Evolutionary conservation across 2,888 invertebrate species (phyloP).

Genomic region (Prosopocoilus inquinatus): DNA sequence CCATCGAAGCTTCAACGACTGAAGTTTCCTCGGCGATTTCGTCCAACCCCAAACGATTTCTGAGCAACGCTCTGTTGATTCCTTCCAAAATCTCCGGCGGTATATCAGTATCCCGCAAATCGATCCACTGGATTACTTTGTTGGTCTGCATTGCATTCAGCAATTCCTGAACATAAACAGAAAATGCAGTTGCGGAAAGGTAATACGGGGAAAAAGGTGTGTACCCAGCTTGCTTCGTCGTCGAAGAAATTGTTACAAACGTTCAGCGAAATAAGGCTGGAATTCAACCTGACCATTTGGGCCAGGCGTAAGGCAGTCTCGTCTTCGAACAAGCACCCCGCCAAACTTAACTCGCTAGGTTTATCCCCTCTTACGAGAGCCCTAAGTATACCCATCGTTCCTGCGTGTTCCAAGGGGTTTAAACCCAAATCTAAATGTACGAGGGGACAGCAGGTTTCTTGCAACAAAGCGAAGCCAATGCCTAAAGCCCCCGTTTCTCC

Average conservation of each 20-base stretch:
- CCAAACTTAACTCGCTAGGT: constrained; percentile 57
- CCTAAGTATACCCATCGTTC: constrained; percentile 59
- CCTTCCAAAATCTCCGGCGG: constrained; percentile 50
- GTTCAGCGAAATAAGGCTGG: constrained; percentile 55
- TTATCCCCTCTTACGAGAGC: constrained; percentile 58
- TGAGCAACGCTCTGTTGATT: constrained; percentile 52
- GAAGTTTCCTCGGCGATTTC: constrained; percentile 24
- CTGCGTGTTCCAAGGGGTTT: constrained; percentile 61
- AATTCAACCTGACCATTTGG: constrained; percentile 56
- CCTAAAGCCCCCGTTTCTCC: constrained; percentile 38
- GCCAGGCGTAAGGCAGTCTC: constrained; percentile 56
- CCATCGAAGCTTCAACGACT: constrained; percentile 10
- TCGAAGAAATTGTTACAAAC: constrained; percentile 61
- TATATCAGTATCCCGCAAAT: constrained; percentile 50
- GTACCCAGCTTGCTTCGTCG: constrained; percentile 53
- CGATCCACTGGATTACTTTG: constrained; percentile 38
- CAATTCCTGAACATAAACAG: constrained; percentile 16
- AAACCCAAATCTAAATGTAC: constrained; percentile 56
- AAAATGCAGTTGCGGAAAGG: constrained; percentile 6
- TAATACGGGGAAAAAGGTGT: not conserved
- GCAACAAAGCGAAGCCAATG: constrained; percentile 42
- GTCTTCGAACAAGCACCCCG: constrained; percentile 57
- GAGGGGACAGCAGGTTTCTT: constrained; percentile 38
- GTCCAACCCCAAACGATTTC: constrained; percentile 45
- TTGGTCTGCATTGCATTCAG: constrained; percentile 35